phyloP scores from a whole-genome alignment of 2,113 vertebrate species.

The Epinephelus cyanopodus region DNA sequence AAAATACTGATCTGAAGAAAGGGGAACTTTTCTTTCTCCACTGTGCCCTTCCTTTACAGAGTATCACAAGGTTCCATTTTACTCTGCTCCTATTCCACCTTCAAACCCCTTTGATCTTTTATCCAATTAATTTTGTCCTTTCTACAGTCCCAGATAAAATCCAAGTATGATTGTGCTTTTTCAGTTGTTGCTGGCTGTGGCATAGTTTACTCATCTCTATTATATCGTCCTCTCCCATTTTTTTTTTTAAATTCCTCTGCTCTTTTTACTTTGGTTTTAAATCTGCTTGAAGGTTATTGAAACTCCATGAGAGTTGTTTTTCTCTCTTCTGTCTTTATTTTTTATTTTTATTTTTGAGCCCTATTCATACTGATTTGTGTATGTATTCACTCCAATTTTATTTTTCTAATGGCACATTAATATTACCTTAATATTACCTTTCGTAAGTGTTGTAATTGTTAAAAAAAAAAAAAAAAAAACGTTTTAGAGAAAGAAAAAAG shows the following conservation, averaged over 20 bases:
- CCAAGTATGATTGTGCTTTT: neutral
- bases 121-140: conserved; percentile 60
- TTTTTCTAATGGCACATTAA: neutral
- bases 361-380: conserved; percentile 6
- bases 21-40: neutral
- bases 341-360: neutral
- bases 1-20: neutral
- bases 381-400: neutral
- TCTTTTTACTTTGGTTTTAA: conserved; percentile 43
- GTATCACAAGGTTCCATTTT: conserved; percentile 27
- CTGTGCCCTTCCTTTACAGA: conserved; percentile 15
- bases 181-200: conserved; percentile 19
- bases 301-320: neutral
- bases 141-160: conserved; percentile 44
- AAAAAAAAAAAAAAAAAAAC: too few species aligned
- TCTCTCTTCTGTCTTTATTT: neutral
- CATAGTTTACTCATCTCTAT: conserved; percentile 28
- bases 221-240: conserved; percentile 25
- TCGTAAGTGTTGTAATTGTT: too few species aligned
- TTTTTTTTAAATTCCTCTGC: conserved; percentile 35
- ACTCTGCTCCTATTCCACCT: conserved; percentile 39
- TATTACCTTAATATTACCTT: neutral
- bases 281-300: conserved; percentile 39
- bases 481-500: too few species aligned
- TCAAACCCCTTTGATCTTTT: conserved; percentile 62